Conservation (phyloP, 2,888 invertebrate species). For the Ophion ellenae region DNA sequence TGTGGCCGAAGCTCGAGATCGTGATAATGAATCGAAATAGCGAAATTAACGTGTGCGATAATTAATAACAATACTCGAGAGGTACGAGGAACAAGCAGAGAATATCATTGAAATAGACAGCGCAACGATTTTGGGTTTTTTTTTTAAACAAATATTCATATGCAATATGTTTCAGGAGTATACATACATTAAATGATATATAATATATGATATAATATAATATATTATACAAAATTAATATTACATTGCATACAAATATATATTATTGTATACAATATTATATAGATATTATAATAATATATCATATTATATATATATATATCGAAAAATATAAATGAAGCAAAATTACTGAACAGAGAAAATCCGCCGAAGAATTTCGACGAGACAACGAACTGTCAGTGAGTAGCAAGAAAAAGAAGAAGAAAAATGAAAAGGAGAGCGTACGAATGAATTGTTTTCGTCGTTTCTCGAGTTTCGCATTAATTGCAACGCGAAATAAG, state of each 20-base stretch:
- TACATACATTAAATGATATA: not conserved
- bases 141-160: constrained; percentile 19
- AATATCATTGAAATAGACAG: constrained; percentile 63
- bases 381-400: constrained; percentile 36
- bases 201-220: not conserved
- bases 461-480: not conserved
- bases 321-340: constrained; percentile 19
- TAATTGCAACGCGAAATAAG: constrained; percentile 31
- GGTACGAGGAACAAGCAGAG: constrained; percentile 65
- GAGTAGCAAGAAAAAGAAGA: constrained; percentile 14
- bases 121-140: constrained; percentile 44
- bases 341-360: constrained; percentile 34
- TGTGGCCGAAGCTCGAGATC: constrained; percentile 63
- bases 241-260: too few species aligned
- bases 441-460: not conserved
- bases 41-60: constrained; percentile 63
- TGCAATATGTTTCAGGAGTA: not conserved
- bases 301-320: constrained; percentile 9
- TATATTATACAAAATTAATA: not conserved
- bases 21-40: constrained; percentile 63
- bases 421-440: constrained; percentile 4
- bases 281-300: not conserved
- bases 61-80: constrained; percentile 58
- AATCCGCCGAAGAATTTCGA: constrained; percentile 48
- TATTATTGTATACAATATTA: too few species aligned